Evolutionary conservation across 2,888 invertebrate genomes (phyloP), one percentile per base, ranked within the genome.

Genomic region (Ectobius pallidus): DNA sequence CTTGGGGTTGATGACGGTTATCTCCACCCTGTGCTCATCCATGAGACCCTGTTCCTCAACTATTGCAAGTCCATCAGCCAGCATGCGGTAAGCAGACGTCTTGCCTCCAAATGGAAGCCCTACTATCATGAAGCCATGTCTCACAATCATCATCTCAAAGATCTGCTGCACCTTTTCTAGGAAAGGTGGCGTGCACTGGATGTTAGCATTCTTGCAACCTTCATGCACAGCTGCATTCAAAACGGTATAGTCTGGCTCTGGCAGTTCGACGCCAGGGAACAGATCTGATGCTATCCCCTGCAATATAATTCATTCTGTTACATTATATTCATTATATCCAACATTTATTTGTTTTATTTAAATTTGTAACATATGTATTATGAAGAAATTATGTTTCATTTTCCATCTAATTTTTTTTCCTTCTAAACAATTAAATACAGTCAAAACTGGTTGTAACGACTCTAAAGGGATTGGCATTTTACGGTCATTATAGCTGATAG

Each of bases 91-190:
- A 7, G 92, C 90, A 70, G 90, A 90, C 0, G 96, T 95, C 84
- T 97, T 97, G 6, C 96, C 96, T n/a, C 95, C 92, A 83, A 96
- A 95, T 0, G 97, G 96, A 46, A 89, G 83, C 0, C 97, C 97
- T 0, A 97, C 96, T 79, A 97, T 87, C 96, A 97, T 97, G 78
- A 97, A 89, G 0, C 97, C 97, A 82, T 97, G 97, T 25, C 97
- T 86, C 1, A 97, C 96, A 32, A 95, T 89, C 85, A 97, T 96
- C 96, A 97, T 97, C 84, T 97, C 97, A 81, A 93, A 97, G 7
- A 97, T 87, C 85, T 97, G 92, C 73, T 93, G 91, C n/a, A 93
- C 87, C 84, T 94, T 97, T 82, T 96, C 94, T 78, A 96, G 83
- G 81, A 97, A 96, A 84, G 93, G 92, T 0, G 89, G 87, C 0